Percentiles rank a stretch among this genome's conserved stretches.
Conservation (phyloP, 2,888 invertebrate genomes). For the Endomychus coccineus region DNA sequence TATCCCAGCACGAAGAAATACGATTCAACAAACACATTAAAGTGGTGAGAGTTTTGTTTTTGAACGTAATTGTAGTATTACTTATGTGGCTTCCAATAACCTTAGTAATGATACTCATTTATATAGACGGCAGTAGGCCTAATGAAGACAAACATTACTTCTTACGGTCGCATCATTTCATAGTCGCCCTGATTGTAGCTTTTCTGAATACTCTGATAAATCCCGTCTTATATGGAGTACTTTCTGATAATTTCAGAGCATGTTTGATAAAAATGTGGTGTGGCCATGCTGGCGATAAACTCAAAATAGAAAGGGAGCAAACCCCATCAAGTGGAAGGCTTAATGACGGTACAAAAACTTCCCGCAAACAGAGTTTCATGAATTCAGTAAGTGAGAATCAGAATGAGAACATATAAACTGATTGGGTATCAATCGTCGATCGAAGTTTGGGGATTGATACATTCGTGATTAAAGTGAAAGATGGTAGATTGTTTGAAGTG, state of each 20-base stretch:
- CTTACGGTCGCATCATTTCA: conserved; percentile 48
- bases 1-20: conserved; percentile 47
- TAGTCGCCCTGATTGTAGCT: conserved; percentile 46
- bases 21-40: conserved; percentile 49
- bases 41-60: conserved; percentile 47
- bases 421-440: no score
- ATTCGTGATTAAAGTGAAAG: no score
- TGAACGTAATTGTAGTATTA: conserved; percentile 50
- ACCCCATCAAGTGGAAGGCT: conserved; percentile 34
- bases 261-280: conserved; percentile 44
- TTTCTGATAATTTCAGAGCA: conserved; percentile 49
- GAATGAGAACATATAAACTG: conserved; percentile 20
- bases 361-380: conserved; percentile 29
- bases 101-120: conserved; percentile 48
- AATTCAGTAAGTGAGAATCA: conserved; percentile 34
- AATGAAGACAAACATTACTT: conserved; percentile 47
- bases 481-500: no score
- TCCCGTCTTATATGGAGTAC: conserved; percentile 49
- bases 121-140: conserved; percentile 47
- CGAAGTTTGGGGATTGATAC: no score
- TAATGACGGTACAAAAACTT: conserved; percentile 25
- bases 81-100: conserved; percentile 54
- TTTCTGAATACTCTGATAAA: conserved; percentile 51
- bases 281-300: conserved; percentile 11
- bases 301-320: conserved; percentile 22